phyloP scores from a whole-genome alignment of 2,888 invertebrate species.

The Zonitis immaculata region DNA sequence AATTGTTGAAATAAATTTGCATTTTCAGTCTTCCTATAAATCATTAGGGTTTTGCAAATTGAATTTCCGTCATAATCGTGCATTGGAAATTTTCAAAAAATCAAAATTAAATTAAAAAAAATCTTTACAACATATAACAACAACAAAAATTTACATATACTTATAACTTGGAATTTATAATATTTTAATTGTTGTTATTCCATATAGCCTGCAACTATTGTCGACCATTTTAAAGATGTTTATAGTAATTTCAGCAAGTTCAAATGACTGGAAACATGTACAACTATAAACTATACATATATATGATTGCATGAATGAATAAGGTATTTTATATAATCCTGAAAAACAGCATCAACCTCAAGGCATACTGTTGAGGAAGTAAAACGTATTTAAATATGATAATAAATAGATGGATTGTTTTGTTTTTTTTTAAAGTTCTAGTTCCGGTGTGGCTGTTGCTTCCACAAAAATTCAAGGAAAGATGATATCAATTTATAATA shows the following conservation, averaged over 20 bases:
- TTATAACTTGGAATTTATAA: conserved; percentile 18
- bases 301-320: conserved; percentile 27
- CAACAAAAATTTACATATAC: conserved; percentile 10
- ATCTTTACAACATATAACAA: too few relatives aligned
- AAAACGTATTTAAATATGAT: conserved; percentile 36
- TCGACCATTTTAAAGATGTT: conserved; percentile 4
- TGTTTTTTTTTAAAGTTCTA: conserved; percentile 1
- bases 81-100: too few relatives aligned
- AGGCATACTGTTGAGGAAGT: conserved; percentile 26
- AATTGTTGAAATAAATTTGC: too few relatives aligned
- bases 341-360: conserved; percentile 31
- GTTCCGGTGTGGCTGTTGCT: conserved; percentile 9
- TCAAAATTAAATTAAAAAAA: too few relatives aligned
- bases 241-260: background rate
- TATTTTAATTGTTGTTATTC: conserved; percentile 20
- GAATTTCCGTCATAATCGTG: too few relatives aligned
- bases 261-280: conserved; percentile 8
- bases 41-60: too few relatives aligned
- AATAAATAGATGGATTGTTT: conserved; percentile 36
- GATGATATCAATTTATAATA: conserved; percentile 16
- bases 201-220: conserved; percentile 15
- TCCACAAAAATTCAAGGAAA: background rate
- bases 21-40: too few relatives aligned
- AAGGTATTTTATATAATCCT: conserved; percentile 31
- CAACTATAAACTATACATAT: conserved; percentile 12